Conservation (phyloP, 2,113 vertebrate species). For the Callipepla squamata region DNA sequence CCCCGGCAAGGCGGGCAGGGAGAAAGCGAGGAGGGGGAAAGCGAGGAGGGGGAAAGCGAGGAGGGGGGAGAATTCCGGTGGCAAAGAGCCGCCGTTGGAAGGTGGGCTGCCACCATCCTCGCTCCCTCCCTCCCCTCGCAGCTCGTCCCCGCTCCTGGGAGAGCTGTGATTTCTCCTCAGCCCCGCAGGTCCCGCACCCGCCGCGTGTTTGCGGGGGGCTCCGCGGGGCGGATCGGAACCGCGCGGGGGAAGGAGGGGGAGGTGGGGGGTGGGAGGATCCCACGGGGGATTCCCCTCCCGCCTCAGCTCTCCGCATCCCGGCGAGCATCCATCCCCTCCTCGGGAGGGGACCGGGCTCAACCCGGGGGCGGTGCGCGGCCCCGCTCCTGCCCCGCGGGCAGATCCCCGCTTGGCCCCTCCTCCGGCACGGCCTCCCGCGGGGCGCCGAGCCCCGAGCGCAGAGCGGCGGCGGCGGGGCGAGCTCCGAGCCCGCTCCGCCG, state of each 20-base stretch:
- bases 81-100: not conserved
- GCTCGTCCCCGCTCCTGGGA: not conserved
- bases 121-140: not conserved
- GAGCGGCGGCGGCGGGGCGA: not conserved
- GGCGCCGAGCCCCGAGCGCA: conserved; percentile 17
- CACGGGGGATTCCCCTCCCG: not conserved
- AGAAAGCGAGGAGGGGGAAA: not conserved
- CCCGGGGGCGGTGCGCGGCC: not conserved
- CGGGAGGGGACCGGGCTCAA: no score
- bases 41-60: not conserved
- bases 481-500: conserved; percentile 20
- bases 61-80: not conserved
- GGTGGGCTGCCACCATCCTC: not conserved
- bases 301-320: not conserved
- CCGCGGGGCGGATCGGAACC: not conserved
- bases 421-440: conserved; percentile 3
- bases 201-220: not conserved
- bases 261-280: no score
- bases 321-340: not conserved
- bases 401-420: conserved; percentile 3
- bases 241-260: no score
- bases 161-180: not conserved
- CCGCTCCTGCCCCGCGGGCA: not conserved
- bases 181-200: not conserved
- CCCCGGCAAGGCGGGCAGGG: not conserved